A percentile compares a stretch with the other conserved stretches of the same genome.
Evolutionary conservation across 2,888 invertebrate species (phyloP).

Genomic region (Perizoma affinitatum): DNA sequence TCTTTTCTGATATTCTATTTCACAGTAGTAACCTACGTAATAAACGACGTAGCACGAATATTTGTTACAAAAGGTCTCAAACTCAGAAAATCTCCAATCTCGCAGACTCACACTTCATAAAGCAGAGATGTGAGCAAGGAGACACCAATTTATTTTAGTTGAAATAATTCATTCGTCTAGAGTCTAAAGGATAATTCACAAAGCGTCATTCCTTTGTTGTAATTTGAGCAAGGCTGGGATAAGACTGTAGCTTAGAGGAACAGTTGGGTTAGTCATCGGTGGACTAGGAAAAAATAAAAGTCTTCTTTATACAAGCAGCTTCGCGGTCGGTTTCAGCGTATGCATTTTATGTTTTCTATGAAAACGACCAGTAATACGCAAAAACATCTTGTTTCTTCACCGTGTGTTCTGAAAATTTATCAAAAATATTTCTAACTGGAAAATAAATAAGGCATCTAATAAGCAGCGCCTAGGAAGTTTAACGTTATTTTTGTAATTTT

Average conservation of each 20-base stretch:
- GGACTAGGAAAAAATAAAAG: too few species aligned
- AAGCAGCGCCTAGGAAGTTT: too few species aligned
- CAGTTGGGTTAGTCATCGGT: constrained; percentile 8
- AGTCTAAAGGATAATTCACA: constrained; percentile 57
- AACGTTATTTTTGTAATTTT: too few species aligned
- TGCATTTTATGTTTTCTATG: too few species aligned
- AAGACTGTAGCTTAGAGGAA: constrained; percentile 11
- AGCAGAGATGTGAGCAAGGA: constrained; percentile 47
- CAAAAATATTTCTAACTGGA: too few species aligned
- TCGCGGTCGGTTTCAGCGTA: too few species aligned
- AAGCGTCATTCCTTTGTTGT: constrained; percentile 53
- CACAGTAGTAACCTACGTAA: constrained; percentile 9
- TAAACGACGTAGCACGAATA: background rate
- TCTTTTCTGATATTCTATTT: constrained; percentile 10
- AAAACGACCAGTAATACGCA: too few species aligned
- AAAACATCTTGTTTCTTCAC: too few species aligned
- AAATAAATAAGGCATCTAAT: too few species aligned
- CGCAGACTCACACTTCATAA: constrained; percentile 50
- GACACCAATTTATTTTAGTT: constrained; percentile 53
- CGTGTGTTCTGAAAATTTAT: too few species aligned
- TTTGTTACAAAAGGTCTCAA: constrained; percentile 24
- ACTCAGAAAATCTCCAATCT: constrained; percentile 39
- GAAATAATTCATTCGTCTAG: constrained; percentile 55
- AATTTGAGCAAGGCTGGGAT: constrained; percentile 54
- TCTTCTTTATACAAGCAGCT: too few species aligned